A percentile compares a stretch with the other conserved stretches of the same genome.
These are phyloP conservation scores for Atlantisia rogersi DNA, from an alignment of 2,113 vertebrate genomes.

Conservation along the genomic window DNA sequence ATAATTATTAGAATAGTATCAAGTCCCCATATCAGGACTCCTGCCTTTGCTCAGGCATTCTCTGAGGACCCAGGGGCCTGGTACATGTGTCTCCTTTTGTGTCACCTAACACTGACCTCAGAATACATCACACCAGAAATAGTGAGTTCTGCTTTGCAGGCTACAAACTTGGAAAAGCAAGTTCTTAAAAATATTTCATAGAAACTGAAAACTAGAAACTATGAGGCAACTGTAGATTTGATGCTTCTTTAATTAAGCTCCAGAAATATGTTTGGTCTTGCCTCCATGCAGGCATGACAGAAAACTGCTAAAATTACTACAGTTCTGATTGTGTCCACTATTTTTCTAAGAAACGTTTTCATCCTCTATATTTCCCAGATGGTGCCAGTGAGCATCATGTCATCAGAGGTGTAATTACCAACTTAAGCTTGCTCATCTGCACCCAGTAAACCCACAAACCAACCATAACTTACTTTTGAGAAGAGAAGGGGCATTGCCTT, in stretches of 20 bases:
- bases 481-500: background rate
- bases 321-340: background rate
- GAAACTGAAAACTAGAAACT: background rate
- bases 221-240: background rate
- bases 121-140: background rate
- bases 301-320: background rate
- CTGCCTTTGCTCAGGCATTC: background rate
- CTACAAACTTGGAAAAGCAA: background rate
- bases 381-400: background rate
- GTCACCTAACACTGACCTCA: background rate
- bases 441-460: background rate
- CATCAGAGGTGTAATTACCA: background rate
- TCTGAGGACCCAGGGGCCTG: background rate
- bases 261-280: background rate
- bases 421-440: background rate
- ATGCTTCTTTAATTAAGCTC: background rate
- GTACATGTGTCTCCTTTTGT: fast-evolving
- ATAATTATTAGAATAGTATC: background rate
- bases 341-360: background rate
- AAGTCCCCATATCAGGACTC: background rate
- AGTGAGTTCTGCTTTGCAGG: background rate
- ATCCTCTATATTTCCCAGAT: background rate
- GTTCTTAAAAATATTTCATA: background rate
- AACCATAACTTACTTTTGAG: background rate
- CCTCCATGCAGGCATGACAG: background rate